Evolutionary conservation across 2,888 invertebrate species (phyloP).

Genomic region (Plutella xylostella): DNA sequence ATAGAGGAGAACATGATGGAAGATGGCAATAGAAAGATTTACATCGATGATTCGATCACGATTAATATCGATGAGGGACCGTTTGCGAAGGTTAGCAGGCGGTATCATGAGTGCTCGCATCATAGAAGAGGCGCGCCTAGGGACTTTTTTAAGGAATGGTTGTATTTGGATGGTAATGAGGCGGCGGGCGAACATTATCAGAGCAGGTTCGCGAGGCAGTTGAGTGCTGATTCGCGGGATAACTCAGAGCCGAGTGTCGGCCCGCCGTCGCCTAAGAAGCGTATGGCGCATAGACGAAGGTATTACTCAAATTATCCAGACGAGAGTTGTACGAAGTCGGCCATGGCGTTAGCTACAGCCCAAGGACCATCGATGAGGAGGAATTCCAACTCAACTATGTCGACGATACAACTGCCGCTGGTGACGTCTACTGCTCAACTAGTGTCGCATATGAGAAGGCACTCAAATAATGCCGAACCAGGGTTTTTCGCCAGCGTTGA

Average conservation of each 20-base stretch:
- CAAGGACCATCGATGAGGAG: constrained; percentile 67
- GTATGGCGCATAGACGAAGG: constrained; percentile 45
- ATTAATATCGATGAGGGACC: constrained; percentile 61
- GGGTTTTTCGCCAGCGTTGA: constrained; percentile 69
- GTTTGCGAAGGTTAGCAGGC: constrained; percentile 53
- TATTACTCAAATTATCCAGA: constrained; percentile 57
- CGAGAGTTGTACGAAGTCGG: constrained; percentile 61
- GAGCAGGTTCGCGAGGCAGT: constrained; percentile 64
- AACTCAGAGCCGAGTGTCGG: constrained; percentile 61
- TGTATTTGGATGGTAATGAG: constrained; percentile 51
- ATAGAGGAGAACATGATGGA: constrained; percentile 54
- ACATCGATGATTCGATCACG: constrained; percentile 24
- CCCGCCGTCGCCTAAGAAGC: constrained; percentile 57
- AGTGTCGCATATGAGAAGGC: constrained; percentile 66
- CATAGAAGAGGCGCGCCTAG: constrained; percentile 44
- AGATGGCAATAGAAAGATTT: constrained; percentile 35
- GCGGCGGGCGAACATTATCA: constrained; percentile 58
- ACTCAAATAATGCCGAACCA: constrained; percentile 73
- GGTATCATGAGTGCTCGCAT: constrained; percentile 47
- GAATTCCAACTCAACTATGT: constrained; percentile 73
- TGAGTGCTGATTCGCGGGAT: constrained; percentile 65
- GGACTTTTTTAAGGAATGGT: constrained; percentile 61
- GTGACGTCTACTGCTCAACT: constrained; percentile 59
- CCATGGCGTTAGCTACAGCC: constrained; percentile 55
- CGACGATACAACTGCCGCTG: constrained; percentile 69